A percentile compares a stretch with the other conserved stretches of the same genome.
phyloP scores from a whole-genome alignment of 92 coral and sea anemone species.

The Epizoanthus scotinus region DNA sequence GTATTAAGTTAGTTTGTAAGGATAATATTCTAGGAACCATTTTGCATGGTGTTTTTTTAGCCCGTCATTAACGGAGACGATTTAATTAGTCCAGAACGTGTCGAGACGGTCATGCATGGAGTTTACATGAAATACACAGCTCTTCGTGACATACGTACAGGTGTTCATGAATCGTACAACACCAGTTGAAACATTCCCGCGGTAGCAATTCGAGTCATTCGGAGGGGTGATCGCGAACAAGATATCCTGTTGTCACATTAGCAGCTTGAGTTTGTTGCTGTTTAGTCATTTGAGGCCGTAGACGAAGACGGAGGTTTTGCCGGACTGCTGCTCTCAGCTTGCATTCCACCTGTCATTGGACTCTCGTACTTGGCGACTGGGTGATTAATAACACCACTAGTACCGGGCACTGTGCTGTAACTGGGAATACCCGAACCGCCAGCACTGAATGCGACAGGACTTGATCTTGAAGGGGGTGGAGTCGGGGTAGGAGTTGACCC shows the following conservation, averaged over 20 bases:
- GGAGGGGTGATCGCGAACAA: background rate
- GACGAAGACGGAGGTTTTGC: slow-evolving; percentile 4
- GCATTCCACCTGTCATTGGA: slow-evolving; percentile 40
- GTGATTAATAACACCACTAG: slow-evolving; percentile 65
- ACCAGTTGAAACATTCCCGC: no score
- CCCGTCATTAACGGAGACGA: no score
- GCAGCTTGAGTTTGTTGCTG: background rate
- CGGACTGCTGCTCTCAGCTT: slow-evolving; percentile 9
- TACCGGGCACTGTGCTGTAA: slow-evolving; percentile 43
- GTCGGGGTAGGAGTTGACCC: slow-evolving; percentile 84
- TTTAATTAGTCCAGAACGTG: no score
- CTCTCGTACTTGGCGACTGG: slow-evolving; percentile 88
- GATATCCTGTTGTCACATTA: background rate
- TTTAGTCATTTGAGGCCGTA: slow-evolving; percentile 11
- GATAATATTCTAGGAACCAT: no score
- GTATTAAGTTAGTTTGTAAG: no score
- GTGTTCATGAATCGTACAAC: no score
- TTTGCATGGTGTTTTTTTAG: no score
- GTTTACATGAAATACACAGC: no score
- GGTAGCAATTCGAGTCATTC: no score
- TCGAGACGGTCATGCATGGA: no score
- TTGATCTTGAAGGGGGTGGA: slow-evolving; percentile 91
- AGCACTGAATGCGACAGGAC: slow-evolving; percentile 96
- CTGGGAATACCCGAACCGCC: slow-evolving; percentile 67
- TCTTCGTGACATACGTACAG: no score